Evolutionary conservation across 2,797 vertebrate genomes (phyloP).

Genomic region (Sitta carolinensis): DNA sequence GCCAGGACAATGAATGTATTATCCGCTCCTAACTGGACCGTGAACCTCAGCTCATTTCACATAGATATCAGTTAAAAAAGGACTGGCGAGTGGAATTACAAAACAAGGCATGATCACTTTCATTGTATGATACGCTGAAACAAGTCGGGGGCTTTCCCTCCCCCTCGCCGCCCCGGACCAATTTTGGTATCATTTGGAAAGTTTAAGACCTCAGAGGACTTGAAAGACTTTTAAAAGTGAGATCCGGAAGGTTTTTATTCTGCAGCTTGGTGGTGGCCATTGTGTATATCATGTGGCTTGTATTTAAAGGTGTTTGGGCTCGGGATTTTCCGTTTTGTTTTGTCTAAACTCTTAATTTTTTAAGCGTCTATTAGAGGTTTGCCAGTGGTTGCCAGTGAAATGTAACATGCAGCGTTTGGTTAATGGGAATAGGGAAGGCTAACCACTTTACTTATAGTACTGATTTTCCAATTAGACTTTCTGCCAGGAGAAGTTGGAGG

Average conservation of each 20-base stretch:
- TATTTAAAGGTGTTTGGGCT: constrained; percentile 76
- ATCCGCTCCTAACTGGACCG: constrained; percentile 86
- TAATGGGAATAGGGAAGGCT: constrained; percentile 59
- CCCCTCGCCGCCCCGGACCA: constrained; percentile 61
- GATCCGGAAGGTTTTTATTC: constrained; percentile 72
- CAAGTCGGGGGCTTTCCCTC: constrained; percentile 66
- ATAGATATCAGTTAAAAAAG: constrained; percentile 82
- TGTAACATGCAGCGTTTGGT: constrained; percentile 63
- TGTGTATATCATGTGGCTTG: constrained; percentile 72
- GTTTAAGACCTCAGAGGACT: constrained; percentile 78
- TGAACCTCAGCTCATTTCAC: constrained; percentile 86
- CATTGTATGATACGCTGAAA: constrained; percentile 73
- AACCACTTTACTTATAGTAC: constrained; percentile 71
- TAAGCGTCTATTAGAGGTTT: constrained; percentile 66
- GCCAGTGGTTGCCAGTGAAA: constrained; percentile 63
- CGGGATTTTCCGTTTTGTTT: constrained; percentile 54
- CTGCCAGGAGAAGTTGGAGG: constrained; percentile 73
- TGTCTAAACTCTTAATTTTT: constrained; percentile 73
- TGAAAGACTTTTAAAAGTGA: constrained; percentile 77
- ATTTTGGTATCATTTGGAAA: constrained; percentile 74
- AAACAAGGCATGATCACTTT: constrained; percentile 76
- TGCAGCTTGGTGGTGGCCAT: constrained; percentile 73
- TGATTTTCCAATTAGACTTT: constrained; percentile 78
- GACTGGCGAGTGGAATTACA: constrained; percentile 78
- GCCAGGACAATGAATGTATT: constrained; percentile 88